Conservation (phyloP, 1,140 invertebrate species). For the Theocolax elegans region DNA sequence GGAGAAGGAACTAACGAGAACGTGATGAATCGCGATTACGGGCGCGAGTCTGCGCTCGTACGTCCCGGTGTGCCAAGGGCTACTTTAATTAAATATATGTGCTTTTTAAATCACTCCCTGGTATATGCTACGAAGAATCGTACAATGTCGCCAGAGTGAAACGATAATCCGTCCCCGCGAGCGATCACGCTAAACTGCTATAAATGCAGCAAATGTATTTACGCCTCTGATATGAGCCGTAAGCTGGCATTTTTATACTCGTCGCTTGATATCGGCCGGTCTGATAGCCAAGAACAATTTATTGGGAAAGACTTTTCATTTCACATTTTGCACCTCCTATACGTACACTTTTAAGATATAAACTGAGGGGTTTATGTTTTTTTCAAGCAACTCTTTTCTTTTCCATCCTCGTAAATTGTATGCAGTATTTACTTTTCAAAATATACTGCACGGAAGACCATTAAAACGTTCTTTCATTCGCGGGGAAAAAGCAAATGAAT, state of each 20-base stretch:
- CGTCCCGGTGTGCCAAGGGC: background rate
- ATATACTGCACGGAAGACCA: too few species aligned
- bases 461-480: too few species aligned
- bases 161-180: slow-evolving; percentile 9
- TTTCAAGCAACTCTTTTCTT: too few species aligned
- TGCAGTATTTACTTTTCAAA: too few species aligned
- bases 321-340: too few species aligned
- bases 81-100: slow-evolving; percentile 41
- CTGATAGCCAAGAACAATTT: background rate
- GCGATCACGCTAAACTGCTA: slow-evolving; percentile 23
- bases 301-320: slow-evolving; percentile 1
- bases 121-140: slow-evolving; percentile 12
- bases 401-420: too few species aligned
- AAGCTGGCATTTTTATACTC: slow-evolving; percentile 14
- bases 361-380: background rate
- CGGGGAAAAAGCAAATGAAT: too few species aligned
- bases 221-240: background rate
- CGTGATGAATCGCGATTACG: slow-evolving; percentile 40
- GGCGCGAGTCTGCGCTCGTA: background rate
- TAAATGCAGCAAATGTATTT: slow-evolving; percentile 20
- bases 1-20: slow-evolving; percentile 38
- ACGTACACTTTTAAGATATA: background rate
- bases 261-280: background rate
- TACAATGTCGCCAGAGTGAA: background rate
- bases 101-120: slow-evolving; percentile 39